These are phyloP conservation scores for Pycnomerus fuliginosus DNA, from an alignment of 2,888 invertebrate species.

Conservation along the genomic window DNA sequence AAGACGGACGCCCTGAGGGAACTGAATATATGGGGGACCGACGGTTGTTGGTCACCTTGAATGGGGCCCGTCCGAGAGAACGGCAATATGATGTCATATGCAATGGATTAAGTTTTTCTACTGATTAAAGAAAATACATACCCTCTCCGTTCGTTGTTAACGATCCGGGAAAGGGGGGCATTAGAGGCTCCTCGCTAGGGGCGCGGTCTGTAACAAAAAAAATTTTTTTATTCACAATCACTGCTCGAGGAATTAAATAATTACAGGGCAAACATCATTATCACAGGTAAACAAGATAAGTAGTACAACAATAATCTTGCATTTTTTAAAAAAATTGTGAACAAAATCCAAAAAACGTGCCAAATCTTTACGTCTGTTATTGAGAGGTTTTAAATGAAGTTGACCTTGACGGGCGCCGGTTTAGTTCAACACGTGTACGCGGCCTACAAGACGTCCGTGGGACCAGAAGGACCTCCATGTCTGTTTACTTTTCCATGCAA, in stretches of 20 bases:
- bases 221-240: neutral
- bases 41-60: slow-evolving; percentile 38
- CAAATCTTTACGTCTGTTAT: slow-evolving; percentile 24
- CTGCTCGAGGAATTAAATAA: neutral
- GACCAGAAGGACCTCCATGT: slow-evolving; percentile 13
- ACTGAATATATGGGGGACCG: slow-evolving; percentile 24
- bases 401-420: slow-evolving; percentile 25
- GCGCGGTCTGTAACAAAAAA: slow-evolving; percentile 59
- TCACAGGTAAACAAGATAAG: too few species aligned
- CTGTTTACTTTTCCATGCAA: slow-evolving; percentile 2
- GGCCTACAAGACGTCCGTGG: slow-evolving; percentile 12
- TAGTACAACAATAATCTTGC: too few species aligned
- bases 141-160: slow-evolving; percentile 84
- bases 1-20: slow-evolving; percentile 27
- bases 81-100: slow-evolving; percentile 32
- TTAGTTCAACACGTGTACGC: slow-evolving; percentile 18
- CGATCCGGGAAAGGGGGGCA: slow-evolving; percentile 67
- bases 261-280: too few species aligned
- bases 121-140: slow-evolving; percentile 53
- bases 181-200: slow-evolving; percentile 65
- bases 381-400: slow-evolving; percentile 25
- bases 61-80: slow-evolving; percentile 30
- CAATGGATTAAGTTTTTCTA: too few species aligned
- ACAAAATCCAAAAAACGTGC: slow-evolving; percentile 9
- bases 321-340: too few species aligned